Evolutionary conservation across 2,113 vertebrate species (phyloP).

Genomic region (Anguilla japonica): DNA sequence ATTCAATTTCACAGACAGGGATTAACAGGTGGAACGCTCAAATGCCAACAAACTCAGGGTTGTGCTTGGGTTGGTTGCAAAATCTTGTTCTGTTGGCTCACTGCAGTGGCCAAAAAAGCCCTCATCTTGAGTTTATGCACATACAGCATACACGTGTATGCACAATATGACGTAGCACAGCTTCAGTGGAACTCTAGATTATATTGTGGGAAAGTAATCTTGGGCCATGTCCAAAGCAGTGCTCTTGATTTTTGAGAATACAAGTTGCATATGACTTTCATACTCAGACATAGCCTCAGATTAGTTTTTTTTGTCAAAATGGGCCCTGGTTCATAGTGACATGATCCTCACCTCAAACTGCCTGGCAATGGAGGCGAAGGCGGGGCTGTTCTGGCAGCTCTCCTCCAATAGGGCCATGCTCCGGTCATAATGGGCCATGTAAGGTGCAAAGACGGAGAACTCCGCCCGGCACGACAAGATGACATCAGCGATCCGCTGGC

Average conservation of each 20-base stretch:
- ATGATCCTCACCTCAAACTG: constrained; percentile 83
- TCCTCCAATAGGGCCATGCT: constrained; percentile 82
- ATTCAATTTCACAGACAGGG: not conserved
- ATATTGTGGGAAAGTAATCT: not conserved
- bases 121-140: not conserved
- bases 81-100: not conserved
- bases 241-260: too few species aligned
- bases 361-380: constrained; percentile 72
- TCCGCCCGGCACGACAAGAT: constrained; percentile 80
- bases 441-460: constrained; percentile 80
- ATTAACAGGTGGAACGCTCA: not conserved
- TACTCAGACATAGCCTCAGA: too few species aligned
- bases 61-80: not conserved
- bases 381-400: constrained; percentile 72
- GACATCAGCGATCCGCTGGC: constrained; percentile 84
- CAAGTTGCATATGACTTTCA: too few species aligned
- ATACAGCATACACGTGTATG: not conserved
- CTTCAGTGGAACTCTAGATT: not conserved
- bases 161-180: not conserved
- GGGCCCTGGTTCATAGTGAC: not conserved
- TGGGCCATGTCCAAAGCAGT: not conserved
- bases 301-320: not conserved
- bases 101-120: not conserved
- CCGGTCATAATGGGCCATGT: constrained; percentile 85
- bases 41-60: not conserved